Evolutionary conservation across 37 sponge, comb jelly and placozoan genomes (phyloP).

Genomic region (Aphrocallistes beatrix): DNA sequence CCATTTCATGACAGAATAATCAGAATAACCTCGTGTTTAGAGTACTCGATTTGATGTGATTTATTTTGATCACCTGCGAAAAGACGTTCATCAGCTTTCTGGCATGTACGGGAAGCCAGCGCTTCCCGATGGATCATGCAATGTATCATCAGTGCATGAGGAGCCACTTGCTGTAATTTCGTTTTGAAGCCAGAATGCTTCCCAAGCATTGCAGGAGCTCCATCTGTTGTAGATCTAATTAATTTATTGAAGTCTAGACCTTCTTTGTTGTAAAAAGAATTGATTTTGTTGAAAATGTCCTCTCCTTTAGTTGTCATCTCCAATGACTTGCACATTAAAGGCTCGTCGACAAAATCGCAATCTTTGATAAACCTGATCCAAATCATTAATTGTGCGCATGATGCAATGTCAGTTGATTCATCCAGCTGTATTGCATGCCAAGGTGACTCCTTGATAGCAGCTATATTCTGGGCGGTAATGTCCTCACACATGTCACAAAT

Average conservation of each 20-base stretch:
- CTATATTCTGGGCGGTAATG: background rate
- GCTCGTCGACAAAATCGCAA: background rate
- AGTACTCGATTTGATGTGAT: background rate
- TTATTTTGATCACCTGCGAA: background rate
- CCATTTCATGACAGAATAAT: slow-evolving; percentile 8
- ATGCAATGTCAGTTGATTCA: background rate
- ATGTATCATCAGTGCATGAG: background rate
- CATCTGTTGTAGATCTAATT: background rate
- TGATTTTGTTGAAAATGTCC: background rate
- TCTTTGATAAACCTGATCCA: background rate
- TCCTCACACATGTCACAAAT: background rate
- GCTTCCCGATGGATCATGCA: background rate
- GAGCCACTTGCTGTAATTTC: background rate
- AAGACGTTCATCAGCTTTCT: background rate
- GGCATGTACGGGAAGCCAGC: background rate
- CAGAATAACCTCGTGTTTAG: background rate
- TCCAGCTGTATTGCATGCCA: background rate
- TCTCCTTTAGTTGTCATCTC: background rate
- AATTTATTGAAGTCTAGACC: background rate
- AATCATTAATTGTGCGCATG: background rate
- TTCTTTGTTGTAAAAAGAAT: background rate
- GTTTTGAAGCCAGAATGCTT: background rate
- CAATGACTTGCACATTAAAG: background rate
- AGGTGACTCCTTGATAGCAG: background rate
- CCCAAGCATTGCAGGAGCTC: background rate